Conservation (phyloP, 1,140 invertebrate species). For the Gryllus bimaculatus region DNA sequence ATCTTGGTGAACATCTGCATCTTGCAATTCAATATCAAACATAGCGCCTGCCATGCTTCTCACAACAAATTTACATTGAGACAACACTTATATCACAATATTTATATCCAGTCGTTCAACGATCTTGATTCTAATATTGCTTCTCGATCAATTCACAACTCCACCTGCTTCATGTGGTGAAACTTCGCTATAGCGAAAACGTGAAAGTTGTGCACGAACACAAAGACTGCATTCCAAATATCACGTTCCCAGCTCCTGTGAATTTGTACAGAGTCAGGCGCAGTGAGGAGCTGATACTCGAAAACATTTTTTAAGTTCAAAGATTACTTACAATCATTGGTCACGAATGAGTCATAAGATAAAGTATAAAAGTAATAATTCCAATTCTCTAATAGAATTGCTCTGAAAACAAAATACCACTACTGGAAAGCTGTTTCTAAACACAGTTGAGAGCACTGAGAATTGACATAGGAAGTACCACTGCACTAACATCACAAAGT, state of each 20-base stretch:
- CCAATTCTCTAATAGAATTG: too few relatives aligned
- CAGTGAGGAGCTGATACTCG: too few relatives aligned
- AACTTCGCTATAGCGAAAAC: constrained; percentile 7
- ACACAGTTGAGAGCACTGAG: too few relatives aligned
- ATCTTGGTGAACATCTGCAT: constrained; percentile 56
- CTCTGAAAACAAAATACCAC: too few relatives aligned
- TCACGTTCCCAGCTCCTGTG: not conserved
- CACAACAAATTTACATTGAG: constrained; percentile 18
- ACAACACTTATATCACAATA: not conserved
- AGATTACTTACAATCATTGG: too few relatives aligned
- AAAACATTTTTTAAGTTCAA: too few relatives aligned
- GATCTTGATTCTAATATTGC: constrained; percentile 6
- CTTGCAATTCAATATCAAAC: constrained; percentile 82
- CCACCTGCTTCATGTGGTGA: constrained; percentile 19
- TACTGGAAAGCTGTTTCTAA: too few relatives aligned
- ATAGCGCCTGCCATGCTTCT: constrained; percentile 60
- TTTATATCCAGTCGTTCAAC: not conserved
- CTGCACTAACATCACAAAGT: too few relatives aligned
- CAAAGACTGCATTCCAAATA: not conserved
- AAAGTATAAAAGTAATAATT: too few relatives aligned
- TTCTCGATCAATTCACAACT: constrained; percentile 8
- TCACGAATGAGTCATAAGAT: too few relatives aligned
- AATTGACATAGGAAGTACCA: too few relatives aligned
- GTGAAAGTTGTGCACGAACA: constrained; percentile 3
- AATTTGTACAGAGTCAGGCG: too few relatives aligned